Evolutionary conservation across 2,113 vertebrate species (phyloP), one percentile per base, ranked within the genome.

Genomic region (Nymphicus hollandicus): DNA sequence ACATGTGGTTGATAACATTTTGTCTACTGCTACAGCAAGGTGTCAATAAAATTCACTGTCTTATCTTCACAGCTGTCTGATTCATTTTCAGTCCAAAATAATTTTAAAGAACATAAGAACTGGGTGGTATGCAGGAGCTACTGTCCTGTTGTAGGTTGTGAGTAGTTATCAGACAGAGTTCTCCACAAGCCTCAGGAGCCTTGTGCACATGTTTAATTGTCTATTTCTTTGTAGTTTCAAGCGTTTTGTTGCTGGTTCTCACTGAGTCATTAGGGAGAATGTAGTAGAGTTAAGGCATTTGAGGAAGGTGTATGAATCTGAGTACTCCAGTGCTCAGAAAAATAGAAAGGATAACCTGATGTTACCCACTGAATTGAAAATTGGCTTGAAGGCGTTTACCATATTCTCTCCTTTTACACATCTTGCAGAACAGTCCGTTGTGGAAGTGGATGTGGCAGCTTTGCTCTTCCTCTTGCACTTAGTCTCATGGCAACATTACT

Each of bases 31-130:
- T 81, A 24, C 37, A 50, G 17, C 7, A n/a, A 28, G 70, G 9
- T n/a, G 28, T 46, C 0, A 0, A 12, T 65, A n/a, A 33, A 81
- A 35, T 64, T 91, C 39, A 24, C 13, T 37, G 4, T 49, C 7
- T 66, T 64, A 14, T 7, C 25, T 29, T 79, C 2, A 23, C 55
- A 79, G 61, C 9, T 10, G 9, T n/a, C 16, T 49, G 28, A 46
- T 72, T 46, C 63, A 50, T 69, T 85, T 85, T 35, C 53, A 69
- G 35, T n/a, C 24, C 16, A 63, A 81, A 77, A 69, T 58, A 58
- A 63, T 68, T 71, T 44, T 24, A 27, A 81, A 68, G 16, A 68
- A 61, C 11, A 0, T 71, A 76, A 47, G 52, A 41, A 56, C 6
- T 35, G 31, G 12, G 7, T 53, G 29, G 13, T 18, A 11, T 7